phyloP scores from a whole-genome alignment of 2,113 vertebrate genomes.

The Alectura lathami region DNA sequence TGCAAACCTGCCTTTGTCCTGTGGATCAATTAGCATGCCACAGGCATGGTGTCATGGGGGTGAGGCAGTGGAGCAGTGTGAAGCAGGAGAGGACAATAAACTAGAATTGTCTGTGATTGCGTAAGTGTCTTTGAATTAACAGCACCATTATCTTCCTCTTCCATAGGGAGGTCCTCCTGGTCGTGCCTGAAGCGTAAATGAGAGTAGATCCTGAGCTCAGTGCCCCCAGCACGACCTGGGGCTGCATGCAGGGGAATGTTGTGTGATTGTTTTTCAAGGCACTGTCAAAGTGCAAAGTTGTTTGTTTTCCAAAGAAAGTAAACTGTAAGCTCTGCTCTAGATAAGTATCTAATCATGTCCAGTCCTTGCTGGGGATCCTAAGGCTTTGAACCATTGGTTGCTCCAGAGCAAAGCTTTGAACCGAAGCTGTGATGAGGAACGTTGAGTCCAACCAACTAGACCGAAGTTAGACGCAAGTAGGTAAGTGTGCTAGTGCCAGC shows the following conservation, averaged over 20 bases:
- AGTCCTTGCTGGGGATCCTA: not conserved
- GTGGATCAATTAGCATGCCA: not conserved
- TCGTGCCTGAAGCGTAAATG: not conserved
- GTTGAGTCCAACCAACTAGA: not conserved
- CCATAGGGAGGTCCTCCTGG: not conserved
- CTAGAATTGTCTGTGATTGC: not conserved
- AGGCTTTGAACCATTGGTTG: not conserved
- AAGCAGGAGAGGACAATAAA: not conserved
- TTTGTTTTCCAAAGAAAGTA: not conserved
- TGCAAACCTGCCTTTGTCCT: not conserved
- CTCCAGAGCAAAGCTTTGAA: not conserved
- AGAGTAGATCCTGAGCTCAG: not conserved
- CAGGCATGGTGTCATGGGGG: not conserved
- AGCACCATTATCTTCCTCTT: not conserved
- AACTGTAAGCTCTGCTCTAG: not conserved
- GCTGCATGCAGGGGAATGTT: not conserved
- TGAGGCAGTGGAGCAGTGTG: not conserved
- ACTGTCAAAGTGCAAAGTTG: not conserved
- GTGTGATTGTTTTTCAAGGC: not conserved
- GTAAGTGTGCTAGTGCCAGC: not conserved
- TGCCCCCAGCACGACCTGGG: not conserved
- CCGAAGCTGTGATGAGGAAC: fast-evolving
- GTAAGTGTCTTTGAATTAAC: not conserved
- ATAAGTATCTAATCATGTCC: not conserved
- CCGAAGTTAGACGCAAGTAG: not conserved